Base-by-base conservation (phyloP, 2,888 invertebrate species). In the Junonia oenone region DNA sequence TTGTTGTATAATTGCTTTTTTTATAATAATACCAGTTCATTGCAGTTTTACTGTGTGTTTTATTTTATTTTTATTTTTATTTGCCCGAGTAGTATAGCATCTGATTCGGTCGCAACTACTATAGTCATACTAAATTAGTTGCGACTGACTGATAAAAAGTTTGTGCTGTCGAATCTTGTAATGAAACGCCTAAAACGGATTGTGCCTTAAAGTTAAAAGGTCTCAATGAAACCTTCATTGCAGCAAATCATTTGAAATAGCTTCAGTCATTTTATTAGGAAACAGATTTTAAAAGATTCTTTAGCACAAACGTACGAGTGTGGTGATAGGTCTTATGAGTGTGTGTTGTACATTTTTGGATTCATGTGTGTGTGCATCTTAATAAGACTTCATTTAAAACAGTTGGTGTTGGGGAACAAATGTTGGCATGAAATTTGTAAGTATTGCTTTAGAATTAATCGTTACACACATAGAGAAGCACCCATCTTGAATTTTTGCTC, bases 1-100 rank as follows among this genome's bases (percentile, higher is more conserved):
- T 93, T 93, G 93, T 93, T 93, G 93, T 93, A 92, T 92, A 93
- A 91, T 92, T 93, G 92, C 93, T 93, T 93, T 92, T 88, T 92
- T 92, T 92, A 85, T 85, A 92, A 93, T 93, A 93, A 93, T 93
- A 93, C 92, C 93, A 93, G 90, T 93, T 92, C 92, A 92, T 91
- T 91, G 92, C 92, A 93, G 92, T 93, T 93, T 92, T 91, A 91
- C 79, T 90, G 92, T 90, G 91, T 91, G 91, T 91, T 90, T 91
- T 92, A 92, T 91, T 90, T 87, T 82, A 72, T 60, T 67, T 22
- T 68, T 71, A 17, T 38, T 19, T 40, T 77, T 65, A 75, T 84
- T 84, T 83, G 83, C 82, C 83, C 83, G 72, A 73, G 74, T 86
- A 84, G 81, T 63, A 81, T 78, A 78, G 77, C 69, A 64, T 72